Percentiles rank a stretch among this genome's conserved stretches.
Evolutionary conservation across 2,888 invertebrate species (phyloP).

Genomic region (Tryphoninae sp.): DNA sequence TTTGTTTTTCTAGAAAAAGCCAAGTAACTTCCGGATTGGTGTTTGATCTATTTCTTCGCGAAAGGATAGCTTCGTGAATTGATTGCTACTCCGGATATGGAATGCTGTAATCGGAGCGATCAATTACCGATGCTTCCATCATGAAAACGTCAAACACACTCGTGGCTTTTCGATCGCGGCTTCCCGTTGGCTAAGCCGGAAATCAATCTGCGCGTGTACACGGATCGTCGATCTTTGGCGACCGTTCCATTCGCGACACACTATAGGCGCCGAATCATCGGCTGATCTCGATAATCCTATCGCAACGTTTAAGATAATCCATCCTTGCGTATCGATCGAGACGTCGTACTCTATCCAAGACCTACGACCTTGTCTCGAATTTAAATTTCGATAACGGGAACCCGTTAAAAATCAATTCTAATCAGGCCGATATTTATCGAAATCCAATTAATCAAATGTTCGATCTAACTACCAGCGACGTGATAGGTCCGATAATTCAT

Average conservation of each 20-base stretch:
- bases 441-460: no score
- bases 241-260: conserved; percentile 11
- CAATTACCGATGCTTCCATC: conserved; percentile 2
- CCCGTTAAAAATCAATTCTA: no score
- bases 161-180: not conserved
- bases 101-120: not conserved
- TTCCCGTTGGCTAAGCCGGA: conserved; percentile 10
- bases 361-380: no score
- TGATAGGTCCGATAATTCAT: no score
- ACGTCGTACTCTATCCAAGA: not conserved
- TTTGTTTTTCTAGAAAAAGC: no score
- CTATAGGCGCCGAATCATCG: conserved; percentile 12
- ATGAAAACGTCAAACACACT: conserved; percentile 28
- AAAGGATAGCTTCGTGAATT: no score
- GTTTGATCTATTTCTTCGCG: no score
- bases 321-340: conserved; percentile 1
- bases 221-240: conserved; percentile 19
- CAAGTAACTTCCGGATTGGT: no score
- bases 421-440: no score
- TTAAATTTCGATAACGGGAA: no score
- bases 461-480: no score
- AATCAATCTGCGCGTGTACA: conserved; percentile 25
- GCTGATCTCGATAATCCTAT: conserved; percentile 4
- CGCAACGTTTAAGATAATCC: conserved; percentile 29
- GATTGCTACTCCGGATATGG: not conserved